Evolutionary conservation across 1,140 invertebrate species (phyloP), one percentile per base, ranked within the genome.

Genomic region (Zaprionus kolodkinae): DNA sequence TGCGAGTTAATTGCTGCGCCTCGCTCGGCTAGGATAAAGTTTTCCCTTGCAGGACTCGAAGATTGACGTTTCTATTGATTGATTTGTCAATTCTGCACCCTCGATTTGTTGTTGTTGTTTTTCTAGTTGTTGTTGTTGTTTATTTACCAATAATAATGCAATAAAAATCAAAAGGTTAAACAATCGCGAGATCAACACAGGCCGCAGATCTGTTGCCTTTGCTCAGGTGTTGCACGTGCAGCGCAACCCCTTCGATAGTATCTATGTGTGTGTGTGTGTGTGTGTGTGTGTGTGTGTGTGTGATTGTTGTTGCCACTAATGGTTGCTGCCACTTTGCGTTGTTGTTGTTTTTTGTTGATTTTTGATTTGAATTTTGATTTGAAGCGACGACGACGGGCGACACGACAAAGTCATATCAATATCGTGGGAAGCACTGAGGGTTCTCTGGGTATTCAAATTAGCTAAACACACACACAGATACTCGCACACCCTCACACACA

Each of bases 121-220:
- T n/a, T n/a, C n/a, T n/a, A n/a, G n/a, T 21, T 43, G 27, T 10
- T 45, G 54, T 27, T 33, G 67, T 73, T 82, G 65, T 79, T 83
- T 79, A 73, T 77, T 83, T 83, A 86, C 52, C 63, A 83, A 87
- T 77, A 86, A 83, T 83, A 88, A 86, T 86, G 77, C 84, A 83
- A 73, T 82, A 70, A 78, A 81, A 82, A 74, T 73, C 54, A 78
- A 73, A 73, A 57, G 70, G 59, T 57, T 64, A 50, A 52, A 52
- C 35, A 67, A 33, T 48, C 40, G 11, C 11, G 45, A 3, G 45
- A 3, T 11, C 45, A 45, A 15, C n/a, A 12, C 9, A 50, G 3
- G n/a, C 45, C 17, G 45, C 45, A 40, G 9, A 27, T n/a, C 13
- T 52, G 35, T 11, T 52, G 12, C 9, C 63, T 40, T 38, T 55